Evolutionary conservation across 2,113 vertebrate genomes (phyloP), one percentile per base, ranked within the genome.

Genomic region (Morone saxatilis): DNA sequence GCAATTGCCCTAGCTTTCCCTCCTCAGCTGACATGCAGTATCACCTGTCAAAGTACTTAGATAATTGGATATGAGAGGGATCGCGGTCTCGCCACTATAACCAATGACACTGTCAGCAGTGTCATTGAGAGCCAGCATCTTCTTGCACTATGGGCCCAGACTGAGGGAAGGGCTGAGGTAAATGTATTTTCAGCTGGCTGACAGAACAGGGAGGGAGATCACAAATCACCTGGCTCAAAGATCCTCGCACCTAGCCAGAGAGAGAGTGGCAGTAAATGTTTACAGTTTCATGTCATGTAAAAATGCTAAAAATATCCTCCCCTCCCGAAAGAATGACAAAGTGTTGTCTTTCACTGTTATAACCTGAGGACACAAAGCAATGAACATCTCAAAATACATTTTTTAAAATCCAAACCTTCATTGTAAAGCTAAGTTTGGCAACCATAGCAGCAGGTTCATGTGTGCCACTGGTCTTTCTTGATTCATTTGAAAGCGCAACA

Each of bases 1-100:
- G 90, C 86, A 81, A 92, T 86, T 89, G 80, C 77, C 87, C 89
- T 83, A 17, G 86, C 88, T 84, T 95, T 94, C 92, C 95, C 93
- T 94, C 94, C 88, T 95, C 97, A 98, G 96, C 96, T 99, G 98
- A 97, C 97, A 96, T 94, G 94, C 91, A 95, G 94, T 96, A 95
- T 98, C 97, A 97, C 96, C 95, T 97, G 96, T 98, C 97, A 96
- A 85, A 88, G 86, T 92, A 94, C 95, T 95, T 87, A 94, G 95
- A 96, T 95, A 95, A 96, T 88, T 95, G 94, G 94, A 95, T 85
- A 95, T 94, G 87, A 92, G 93, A 92, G 78, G 88, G 91, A 88
- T 89, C 88, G 84, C 91, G 72, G 92, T 85, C 86, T 82, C 61
- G 74, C 90, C 84, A 90, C 89, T 89, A 90, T 93, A 92, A 93